Percentiles rank a stretch among this genome's conserved stretches.
Evolutionary conservation across 2,888 invertebrate species (phyloP).

Genomic region (Sceliomorpha sp.): DNA sequence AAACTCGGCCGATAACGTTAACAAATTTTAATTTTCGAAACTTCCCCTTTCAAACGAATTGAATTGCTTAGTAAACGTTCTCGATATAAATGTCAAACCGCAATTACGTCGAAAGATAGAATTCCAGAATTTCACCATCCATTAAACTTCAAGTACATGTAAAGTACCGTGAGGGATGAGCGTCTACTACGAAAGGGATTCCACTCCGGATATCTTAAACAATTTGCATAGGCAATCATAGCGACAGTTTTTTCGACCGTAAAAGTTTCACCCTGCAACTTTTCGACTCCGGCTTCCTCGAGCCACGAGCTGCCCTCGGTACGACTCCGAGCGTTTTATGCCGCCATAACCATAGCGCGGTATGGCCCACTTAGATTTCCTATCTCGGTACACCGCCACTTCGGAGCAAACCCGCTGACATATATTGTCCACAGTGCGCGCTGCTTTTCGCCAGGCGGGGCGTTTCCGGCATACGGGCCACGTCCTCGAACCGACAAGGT

Average conservation of each 20-base stretch:
- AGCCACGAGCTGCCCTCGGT: slow-evolving; percentile 58
- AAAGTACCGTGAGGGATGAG: slow-evolving; percentile 36
- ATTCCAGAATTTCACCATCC: slow-evolving; percentile 37
- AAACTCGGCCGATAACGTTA: too few relatives aligned
- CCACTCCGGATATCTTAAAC: slow-evolving; percentile 77
- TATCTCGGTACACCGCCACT: slow-evolving; percentile 72
- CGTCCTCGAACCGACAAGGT: slow-evolving; percentile 63
- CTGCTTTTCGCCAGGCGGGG: slow-evolving; percentile 57
- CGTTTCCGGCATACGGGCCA: slow-evolving; percentile 48
- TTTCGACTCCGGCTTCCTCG: slow-evolving; percentile 64
- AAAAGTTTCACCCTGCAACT: slow-evolving; percentile 72
- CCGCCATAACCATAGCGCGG: slow-evolving; percentile 78
- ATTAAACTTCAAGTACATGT: slow-evolving; percentile 46
- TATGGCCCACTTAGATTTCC: slow-evolving; percentile 80
- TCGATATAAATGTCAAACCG: slow-evolving; percentile 1
- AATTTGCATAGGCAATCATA: slow-evolving; percentile 80
- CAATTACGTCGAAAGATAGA: slow-evolving; percentile 22
- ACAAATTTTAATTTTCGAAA: too few relatives aligned
- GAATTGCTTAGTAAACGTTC: too few relatives aligned
- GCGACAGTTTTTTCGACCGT: slow-evolving; percentile 78
- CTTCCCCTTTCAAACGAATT: too few relatives aligned
- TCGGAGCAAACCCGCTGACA: slow-evolving; percentile 67
- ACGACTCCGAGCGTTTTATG: slow-evolving; percentile 77
- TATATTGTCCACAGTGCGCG: slow-evolving; percentile 70
- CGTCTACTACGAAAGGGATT: slow-evolving; percentile 43